Conservation (phyloP, 2,797 vertebrate genomes). For the Danio choprae region DNA sequence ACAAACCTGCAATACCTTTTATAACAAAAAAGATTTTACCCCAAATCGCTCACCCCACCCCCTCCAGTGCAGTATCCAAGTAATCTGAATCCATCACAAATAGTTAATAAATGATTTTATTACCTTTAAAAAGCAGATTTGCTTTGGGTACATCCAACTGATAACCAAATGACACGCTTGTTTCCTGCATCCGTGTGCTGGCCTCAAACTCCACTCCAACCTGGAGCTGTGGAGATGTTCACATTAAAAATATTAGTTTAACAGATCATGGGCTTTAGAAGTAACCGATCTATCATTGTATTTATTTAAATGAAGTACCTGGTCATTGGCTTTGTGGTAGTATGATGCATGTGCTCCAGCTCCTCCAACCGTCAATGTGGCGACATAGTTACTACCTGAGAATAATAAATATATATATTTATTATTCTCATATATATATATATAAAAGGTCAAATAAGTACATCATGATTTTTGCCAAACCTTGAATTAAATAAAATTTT, state of each 20-base stretch:
- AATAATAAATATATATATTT: not conserved
- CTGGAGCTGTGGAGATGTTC: constrained; percentile 80
- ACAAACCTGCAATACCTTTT: no score
- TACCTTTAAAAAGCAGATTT: constrained; percentile 93
- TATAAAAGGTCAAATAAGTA: not conserved
- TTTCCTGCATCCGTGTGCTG: constrained; percentile 89
- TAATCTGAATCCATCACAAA: not conserved
- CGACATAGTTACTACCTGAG: constrained; percentile 85
- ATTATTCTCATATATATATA: no score
- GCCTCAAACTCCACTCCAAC: constrained; percentile 92
- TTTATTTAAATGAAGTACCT: constrained; percentile 75
- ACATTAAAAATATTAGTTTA: constrained; percentile 1
- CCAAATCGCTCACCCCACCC: not conserved
- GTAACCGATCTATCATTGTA: not conserved
- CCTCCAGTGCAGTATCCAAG: not conserved
- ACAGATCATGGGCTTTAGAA: not conserved
- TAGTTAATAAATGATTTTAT: not conserved
- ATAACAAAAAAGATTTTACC: no score
- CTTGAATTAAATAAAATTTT: not conserved
- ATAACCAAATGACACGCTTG: constrained; percentile 87
- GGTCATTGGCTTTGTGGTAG: constrained; percentile 92
- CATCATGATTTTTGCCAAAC: not conserved
- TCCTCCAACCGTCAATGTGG: constrained; percentile 87
- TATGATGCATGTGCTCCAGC: constrained; percentile 91
- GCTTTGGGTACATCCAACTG: constrained; percentile 91